Conservation (phyloP, 2,888 invertebrate genomes). For the Bellardia bayeri region DNA sequence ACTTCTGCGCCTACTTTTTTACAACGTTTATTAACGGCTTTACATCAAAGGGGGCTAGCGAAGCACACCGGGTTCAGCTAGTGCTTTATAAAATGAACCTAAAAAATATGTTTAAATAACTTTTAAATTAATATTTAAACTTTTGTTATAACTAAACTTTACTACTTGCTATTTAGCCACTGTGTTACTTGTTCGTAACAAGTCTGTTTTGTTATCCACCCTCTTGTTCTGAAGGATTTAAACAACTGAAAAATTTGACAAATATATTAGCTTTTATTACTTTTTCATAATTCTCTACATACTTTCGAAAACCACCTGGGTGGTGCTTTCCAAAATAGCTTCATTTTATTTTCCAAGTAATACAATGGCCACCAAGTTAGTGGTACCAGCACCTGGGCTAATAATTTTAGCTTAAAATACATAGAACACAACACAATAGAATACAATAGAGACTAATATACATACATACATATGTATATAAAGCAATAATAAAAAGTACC, state of each 20-base stretch:
- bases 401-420: background rate
- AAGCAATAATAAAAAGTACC: background rate
- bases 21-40: too few species aligned
- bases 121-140: too few species aligned
- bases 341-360: background rate
- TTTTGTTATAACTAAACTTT: too few species aligned
- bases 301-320: constrained; percentile 5
- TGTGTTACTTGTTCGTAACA: background rate
- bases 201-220: background rate
- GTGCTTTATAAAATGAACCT: too few species aligned
- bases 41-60: too few species aligned
- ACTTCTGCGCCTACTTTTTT: too few species aligned
- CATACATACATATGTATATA: too few species aligned
- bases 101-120: too few species aligned
- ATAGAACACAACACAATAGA: background rate
- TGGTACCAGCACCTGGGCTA: background rate
- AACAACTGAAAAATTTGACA: constrained; percentile 1
- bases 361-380: background rate
- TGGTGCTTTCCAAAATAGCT: background rate
- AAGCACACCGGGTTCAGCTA: too few species aligned
- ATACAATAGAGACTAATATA: background rate
- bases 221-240: background rate
- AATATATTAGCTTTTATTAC: background rate
- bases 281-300: background rate
- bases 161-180: too few species aligned